Evolutionary conservation across 2,113 vertebrate species (phyloP).

Genomic region (Megaleporinus macrocephalus): DNA sequence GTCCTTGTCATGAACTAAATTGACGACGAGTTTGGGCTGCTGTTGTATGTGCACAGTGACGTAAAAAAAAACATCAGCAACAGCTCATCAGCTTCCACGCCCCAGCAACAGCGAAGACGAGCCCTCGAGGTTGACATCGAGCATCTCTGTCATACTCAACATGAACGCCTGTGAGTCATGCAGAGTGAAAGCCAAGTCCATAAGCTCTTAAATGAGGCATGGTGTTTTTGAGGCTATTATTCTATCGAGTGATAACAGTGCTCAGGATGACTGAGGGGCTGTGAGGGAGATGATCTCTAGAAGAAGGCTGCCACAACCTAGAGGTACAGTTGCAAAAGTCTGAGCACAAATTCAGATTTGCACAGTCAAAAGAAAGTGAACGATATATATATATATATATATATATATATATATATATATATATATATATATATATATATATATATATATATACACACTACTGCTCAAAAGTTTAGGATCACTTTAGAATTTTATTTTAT

Average conservation of each 20-base stretch:
- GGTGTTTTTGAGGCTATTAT: slow-evolving; percentile 3
- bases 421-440: no score
- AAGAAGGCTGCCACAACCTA: neutral
- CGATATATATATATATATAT: no score
- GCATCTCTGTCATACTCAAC: slow-evolving; percentile 19
- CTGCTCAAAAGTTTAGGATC: no score
- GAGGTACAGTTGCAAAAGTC: neutral
- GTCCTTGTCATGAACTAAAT: slow-evolving; percentile 20
- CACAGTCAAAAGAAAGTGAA: no score
- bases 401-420: no score
- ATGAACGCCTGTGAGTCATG: slow-evolving; percentile 18
- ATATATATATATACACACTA: no score
- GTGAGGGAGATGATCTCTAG: neutral
- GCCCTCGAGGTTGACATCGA: neutral
- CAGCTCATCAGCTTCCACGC: slow-evolving; percentile 43
- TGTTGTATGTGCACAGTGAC: slow-evolving; percentile 1
- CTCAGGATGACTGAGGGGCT: neutral
- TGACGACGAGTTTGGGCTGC: slow-evolving; percentile 6
- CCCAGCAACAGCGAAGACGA: slow-evolving; percentile 19
- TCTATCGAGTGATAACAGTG: slow-evolving; percentile 14
- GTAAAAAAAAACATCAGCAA: neutral
- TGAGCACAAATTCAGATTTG: no score
- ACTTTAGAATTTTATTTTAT: no score
- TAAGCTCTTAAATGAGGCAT: slow-evolving; percentile 26
- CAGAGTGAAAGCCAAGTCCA: slow-evolving; percentile 25